A percentile compares a stretch with the other conserved stretches of the same genome.
These are phyloP conservation scores for Branchipolynoe longqiensis DNA, from an alignment of 2,888 invertebrate species.

Conservation along the genomic window DNA sequence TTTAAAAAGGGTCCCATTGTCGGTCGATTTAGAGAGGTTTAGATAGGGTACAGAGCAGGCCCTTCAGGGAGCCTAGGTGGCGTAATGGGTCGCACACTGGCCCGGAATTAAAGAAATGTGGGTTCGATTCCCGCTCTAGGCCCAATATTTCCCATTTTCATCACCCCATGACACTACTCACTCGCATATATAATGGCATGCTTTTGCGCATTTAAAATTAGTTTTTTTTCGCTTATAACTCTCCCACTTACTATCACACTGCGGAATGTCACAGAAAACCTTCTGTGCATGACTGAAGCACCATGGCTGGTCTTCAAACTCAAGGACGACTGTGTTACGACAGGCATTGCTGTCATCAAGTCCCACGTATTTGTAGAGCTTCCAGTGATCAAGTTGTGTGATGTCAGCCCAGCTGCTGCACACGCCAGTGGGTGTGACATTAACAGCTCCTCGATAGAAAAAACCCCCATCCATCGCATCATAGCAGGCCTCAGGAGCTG, in stretches of 20 bases:
- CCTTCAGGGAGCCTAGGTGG: too few relatives aligned
- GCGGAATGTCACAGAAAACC: conserved; percentile 4
- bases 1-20: too few relatives aligned
- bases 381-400: background rate
- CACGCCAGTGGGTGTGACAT: background rate
- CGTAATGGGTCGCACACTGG: too few relatives aligned
- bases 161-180: too few relatives aligned
- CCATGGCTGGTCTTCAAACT: conserved; percentile 23
- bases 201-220: too few relatives aligned
- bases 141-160: too few relatives aligned
- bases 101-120: too few relatives aligned
- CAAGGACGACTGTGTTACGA: conserved; percentile 21
- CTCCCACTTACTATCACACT: conserved; percentile 31
- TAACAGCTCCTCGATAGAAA: conserved; percentile 35
- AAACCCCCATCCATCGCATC: background rate
- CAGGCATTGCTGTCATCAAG: conserved; percentile 24
- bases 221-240: too few relatives aligned
- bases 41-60: too few relatives aligned
- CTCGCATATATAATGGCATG: too few relatives aligned
- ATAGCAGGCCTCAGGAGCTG: background rate
- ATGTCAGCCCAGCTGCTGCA: conserved; percentile 21
- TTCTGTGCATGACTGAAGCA: background rate
- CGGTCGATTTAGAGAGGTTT: too few relatives aligned
- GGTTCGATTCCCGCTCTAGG: too few relatives aligned
- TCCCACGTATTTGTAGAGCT: conserved; percentile 16